Evolutionary conservation across 2,797 vertebrate species (phyloP).

Genomic region (Anguilla marmorata): DNA sequence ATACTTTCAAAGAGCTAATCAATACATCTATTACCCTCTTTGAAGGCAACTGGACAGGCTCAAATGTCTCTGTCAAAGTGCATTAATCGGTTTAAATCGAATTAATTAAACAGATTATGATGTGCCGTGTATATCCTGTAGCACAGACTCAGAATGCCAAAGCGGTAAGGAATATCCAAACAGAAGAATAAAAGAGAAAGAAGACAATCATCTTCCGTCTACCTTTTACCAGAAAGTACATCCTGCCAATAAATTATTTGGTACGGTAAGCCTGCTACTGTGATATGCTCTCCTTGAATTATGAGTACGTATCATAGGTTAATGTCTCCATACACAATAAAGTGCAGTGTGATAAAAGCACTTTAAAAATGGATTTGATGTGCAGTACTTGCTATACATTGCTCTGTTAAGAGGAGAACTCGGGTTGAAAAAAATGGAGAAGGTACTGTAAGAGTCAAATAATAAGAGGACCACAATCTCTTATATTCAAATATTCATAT

Average conservation of each 20-base stretch:
- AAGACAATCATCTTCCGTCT: background rate
- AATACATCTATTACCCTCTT: background rate
- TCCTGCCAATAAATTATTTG: background rate
- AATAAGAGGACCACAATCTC: background rate
- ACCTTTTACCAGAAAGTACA: background rate
- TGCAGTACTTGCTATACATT: background rate
- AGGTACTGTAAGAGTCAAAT: background rate
- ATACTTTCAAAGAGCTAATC: background rate
- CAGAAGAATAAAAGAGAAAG: background rate
- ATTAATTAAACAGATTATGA: background rate
- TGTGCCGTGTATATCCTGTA: background rate
- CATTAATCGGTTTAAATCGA: background rate
- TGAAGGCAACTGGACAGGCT: constrained; percentile 12
- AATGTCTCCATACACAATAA: background rate
- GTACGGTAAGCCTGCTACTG: background rate
- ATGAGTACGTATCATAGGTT: background rate
- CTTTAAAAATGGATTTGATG: background rate
- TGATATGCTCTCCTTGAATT: background rate
- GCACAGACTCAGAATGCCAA: background rate
- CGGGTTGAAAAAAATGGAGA: background rate
- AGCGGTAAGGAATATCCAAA: no score
- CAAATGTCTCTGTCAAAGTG: background rate
- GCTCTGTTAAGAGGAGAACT: background rate
- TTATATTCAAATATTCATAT: background rate
- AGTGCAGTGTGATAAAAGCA: background rate